These are phyloP conservation scores for Cecidostiba fungosa DNA, from an alignment of 2,888 invertebrate species.

Conservation along the genomic window DNA sequence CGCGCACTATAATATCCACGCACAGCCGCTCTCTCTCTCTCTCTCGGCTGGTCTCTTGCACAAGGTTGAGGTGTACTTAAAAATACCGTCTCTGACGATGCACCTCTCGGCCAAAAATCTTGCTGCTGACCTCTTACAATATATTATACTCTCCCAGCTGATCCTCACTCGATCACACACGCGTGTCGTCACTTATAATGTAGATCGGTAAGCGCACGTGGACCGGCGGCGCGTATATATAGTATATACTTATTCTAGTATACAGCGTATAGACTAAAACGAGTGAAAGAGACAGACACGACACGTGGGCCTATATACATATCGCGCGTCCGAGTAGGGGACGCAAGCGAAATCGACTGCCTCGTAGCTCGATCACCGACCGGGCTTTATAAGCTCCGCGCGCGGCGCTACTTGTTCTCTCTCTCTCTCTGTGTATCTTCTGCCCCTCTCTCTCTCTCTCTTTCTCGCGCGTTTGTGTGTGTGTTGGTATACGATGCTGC, in stretches of 20 bases:
- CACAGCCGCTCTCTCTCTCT: background rate
- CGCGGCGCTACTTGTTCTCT: slow-evolving; percentile 33
- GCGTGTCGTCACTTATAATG: background rate
- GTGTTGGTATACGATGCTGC: background rate
- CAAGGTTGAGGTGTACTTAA: slow-evolving; percentile 15
- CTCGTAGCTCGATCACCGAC: slow-evolving; percentile 37
- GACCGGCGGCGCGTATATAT: background rate
- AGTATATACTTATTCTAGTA: no score
- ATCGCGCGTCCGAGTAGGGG: background rate
- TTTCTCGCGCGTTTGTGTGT: background rate
- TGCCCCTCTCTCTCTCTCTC: slow-evolving; percentile 18
- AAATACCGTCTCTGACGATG: background rate
- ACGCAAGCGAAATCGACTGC: slow-evolving; percentile 53
- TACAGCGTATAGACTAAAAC: background rate
- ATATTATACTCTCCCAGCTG: background rate
- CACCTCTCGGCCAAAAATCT: background rate
- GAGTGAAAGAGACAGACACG: background rate
- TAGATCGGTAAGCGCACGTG: background rate
- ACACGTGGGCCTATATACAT: background rate
- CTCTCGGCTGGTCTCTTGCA: background rate
- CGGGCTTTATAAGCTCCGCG: slow-evolving; percentile 57
- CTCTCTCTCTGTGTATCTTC: no score
- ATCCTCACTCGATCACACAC: background rate
- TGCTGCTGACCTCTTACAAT: background rate
- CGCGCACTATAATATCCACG: background rate